Conservation (phyloP, 92 coral and sea anemone species). For the Parazoanthus darwini region DNA sequence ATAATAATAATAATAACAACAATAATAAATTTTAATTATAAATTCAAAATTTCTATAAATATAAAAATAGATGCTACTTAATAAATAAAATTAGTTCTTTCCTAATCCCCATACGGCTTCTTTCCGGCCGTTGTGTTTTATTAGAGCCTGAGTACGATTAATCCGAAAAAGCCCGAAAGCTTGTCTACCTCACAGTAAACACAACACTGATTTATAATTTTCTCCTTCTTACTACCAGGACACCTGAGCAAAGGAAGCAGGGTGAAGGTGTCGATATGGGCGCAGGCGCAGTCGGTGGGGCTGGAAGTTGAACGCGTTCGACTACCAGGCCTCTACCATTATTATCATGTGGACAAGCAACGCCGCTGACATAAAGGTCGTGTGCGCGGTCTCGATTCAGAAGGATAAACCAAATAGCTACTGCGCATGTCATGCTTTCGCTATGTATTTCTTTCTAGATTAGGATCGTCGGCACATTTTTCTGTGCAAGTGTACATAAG, state of each 20-base stretch:
- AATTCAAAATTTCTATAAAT: no score
- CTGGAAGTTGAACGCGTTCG: constrained; percentile 29
- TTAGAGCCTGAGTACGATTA: no score
- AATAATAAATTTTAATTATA: not conserved
- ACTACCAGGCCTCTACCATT: constrained; percentile 10
- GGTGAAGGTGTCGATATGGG: constrained; percentile 36
- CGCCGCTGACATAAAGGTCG: constrained; percentile 20
- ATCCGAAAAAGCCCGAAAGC: no score
- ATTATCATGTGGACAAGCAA: not conserved
- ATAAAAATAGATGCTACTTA: no score
- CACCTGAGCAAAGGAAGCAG: constrained; percentile 9
- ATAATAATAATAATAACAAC: no score
- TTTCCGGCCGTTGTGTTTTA: no score
- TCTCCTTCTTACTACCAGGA: not conserved
- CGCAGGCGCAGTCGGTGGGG: constrained; percentile 4
- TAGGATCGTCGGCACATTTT: no score
- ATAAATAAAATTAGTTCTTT: not conserved
- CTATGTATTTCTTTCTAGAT: no score
- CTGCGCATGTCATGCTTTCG: no score
- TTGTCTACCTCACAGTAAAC: not conserved
- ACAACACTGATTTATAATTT: not conserved
- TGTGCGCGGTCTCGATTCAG: not conserved
- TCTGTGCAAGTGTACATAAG: no score
- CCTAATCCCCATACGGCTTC: no score
- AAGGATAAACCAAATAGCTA: no score